phyloP scores from a whole-genome alignment of 2,797 vertebrate genomes.

The Thunnus albacares region DNA sequence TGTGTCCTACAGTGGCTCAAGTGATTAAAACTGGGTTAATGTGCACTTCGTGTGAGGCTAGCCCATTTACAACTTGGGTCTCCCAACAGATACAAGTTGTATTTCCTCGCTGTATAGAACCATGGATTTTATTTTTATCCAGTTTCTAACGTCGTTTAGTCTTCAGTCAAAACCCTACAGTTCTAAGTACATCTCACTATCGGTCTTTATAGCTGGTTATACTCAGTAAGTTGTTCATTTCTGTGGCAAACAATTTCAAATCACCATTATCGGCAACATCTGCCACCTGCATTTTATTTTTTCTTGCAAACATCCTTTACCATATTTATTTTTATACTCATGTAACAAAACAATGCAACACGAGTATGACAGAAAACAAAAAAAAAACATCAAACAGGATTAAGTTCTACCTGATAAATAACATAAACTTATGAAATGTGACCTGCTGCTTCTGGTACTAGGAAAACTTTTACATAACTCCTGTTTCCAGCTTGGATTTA shows the following conservation, averaged over 20 bases:
- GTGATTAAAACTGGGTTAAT: conserved; percentile 1
- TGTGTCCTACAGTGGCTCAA: background rate
- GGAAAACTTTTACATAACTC: conserved; percentile 16
- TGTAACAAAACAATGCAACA: background rate
- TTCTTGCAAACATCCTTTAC: background rate
- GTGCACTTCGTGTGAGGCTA: background rate
- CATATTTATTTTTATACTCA: conserved; percentile 17
- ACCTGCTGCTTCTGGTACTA: background rate
- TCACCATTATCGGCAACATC: background rate
- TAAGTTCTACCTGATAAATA: conserved; percentile 24
- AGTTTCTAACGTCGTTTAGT: background rate
- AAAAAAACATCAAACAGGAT: conserved; percentile 3
- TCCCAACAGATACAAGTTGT: background rate
- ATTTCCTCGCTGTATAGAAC: background rate
- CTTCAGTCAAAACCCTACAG: background rate
- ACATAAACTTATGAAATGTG: conserved; percentile 21
- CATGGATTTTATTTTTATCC: background rate
- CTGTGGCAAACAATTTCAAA: background rate
- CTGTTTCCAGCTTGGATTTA: conserved; percentile 15
- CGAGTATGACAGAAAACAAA: background rate
- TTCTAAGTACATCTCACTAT: background rate
- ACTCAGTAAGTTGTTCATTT: background rate
- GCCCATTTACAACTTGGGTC: background rate
- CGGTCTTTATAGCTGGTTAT: background rate
- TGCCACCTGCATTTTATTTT: background rate